Base-by-base conservation (phyloP, 2,113 vertebrate genomes). In the Amblyopsis rosae region DNA sequence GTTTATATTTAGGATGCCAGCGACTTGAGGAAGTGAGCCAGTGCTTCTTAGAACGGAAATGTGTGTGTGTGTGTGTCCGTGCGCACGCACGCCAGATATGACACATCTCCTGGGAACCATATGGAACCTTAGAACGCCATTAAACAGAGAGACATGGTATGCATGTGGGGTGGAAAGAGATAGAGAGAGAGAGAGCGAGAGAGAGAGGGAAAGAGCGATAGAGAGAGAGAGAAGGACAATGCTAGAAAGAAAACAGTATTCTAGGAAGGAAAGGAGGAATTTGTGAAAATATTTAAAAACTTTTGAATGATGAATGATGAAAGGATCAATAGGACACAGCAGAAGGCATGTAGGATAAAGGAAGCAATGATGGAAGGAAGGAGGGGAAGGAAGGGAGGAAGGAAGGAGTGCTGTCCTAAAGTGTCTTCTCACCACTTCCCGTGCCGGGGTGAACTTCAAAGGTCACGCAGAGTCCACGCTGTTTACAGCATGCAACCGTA, bases 51-150 rank as follows among this genome's bases (percentile, higher is more conserved):
- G 54, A 62, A 74, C 70, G 65, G 11, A 78, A 65, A 62, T 48
- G 57, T 71, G 56, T 16, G 46, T 33, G 46, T 13, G 47, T 35
- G 67, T n/a, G 9, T 45, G 51, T 26, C 26, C 26, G 26, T 26
- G 26, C 26, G 26, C 26, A 2, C 26, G 26, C 26, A 26, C 26
- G 26, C 26, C 26, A 12, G 63, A 70, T 71, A 80, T 74, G 82
- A 85, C 80, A 72, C 67, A 72, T 86, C 85, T 85, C 85, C 51
- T 35, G 84, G 85, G 88, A 83, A 75, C 73, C 80, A 83, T 91
- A 87, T 81, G 73, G 79, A 82, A 82, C 80, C 59, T 87, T 87
- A 88, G 76, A 86, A 77, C 76, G 72, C 73, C 74, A 82, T 85
- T 81, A 78, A 81, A 88, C 82, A 65, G 71, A 53, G 58, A 26